Conservation (phyloP, 2,888 invertebrate species). For the Enchytraeus crypticus region DNA sequence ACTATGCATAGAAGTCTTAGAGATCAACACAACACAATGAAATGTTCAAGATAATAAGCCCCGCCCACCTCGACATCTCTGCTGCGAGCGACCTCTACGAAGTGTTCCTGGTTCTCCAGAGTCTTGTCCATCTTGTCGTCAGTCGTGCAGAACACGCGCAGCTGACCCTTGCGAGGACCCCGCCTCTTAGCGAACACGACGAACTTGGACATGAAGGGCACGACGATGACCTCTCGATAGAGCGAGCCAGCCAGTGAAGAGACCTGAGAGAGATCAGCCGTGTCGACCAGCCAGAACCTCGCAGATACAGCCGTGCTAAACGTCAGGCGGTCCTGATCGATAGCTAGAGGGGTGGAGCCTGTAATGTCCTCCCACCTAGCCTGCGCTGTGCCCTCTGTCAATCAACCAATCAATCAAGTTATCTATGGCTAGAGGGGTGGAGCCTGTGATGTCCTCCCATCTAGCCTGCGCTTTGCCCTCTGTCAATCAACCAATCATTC, state of each 20-base stretch:
- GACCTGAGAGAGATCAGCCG: constrained; percentile 84
- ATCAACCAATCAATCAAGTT: too few relatives aligned
- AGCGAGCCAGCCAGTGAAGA: constrained; percentile 99
- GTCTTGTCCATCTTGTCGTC: constrained; percentile 99
- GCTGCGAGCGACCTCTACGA: constrained; percentile 93
- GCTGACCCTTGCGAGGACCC: constrained; percentile 32
- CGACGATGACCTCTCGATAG: constrained; percentile 94
- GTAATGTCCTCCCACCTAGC: constrained; percentile 99
- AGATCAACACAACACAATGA: too few relatives aligned
- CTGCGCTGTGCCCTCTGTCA: constrained; percentile 83
- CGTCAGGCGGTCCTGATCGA: constrained; percentile 97
- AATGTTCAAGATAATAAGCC: too few relatives aligned
- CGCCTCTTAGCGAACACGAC: constrained; percentile 95
- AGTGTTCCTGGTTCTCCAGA: constrained; percentile 67
- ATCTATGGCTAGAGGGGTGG: constrained; percentile 89
- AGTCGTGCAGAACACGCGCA: constrained; percentile 97
- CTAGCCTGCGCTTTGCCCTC: constrained; percentile 95
- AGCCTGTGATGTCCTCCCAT: constrained; percentile 99
- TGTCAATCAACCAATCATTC: too few relatives aligned
- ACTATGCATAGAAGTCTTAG: too few relatives aligned
- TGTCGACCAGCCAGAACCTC: constrained; percentile 98
- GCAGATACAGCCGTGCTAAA: constrained; percentile 99
- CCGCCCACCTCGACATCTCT: constrained; percentile 80
- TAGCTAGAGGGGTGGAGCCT: constrained; percentile 92
- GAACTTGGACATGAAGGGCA: constrained; percentile 99